phyloP scores from a whole-genome alignment of 2,113 vertebrate species.

The Mustelus asterias region DNA sequence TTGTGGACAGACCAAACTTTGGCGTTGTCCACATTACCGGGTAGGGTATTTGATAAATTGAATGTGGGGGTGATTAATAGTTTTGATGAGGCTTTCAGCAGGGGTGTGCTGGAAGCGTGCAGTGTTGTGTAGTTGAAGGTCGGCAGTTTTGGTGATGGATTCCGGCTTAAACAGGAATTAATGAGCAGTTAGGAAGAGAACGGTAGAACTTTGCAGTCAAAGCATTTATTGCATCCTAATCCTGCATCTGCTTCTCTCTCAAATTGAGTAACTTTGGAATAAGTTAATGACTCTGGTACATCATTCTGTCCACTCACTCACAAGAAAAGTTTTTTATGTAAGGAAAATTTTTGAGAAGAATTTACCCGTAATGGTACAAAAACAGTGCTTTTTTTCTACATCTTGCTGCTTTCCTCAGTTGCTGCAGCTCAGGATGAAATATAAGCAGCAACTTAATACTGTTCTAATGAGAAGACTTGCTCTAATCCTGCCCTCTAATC shows the following conservation, averaged over 20 bases:
- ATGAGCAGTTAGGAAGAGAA: background rate
- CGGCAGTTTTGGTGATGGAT: background rate
- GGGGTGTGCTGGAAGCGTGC: background rate
- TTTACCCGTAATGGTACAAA: background rate
- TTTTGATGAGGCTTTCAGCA: background rate
- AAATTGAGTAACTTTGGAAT: background rate
- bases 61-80: background rate
- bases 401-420: background rate
- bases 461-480: background rate
- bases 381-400: background rate
- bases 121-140: background rate
- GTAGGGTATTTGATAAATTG: background rate
- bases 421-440: background rate
- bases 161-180: background rate
- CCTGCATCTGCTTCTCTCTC: background rate
- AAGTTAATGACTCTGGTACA: background rate
- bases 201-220: background rate
- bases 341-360: background rate
- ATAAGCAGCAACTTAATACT: background rate
- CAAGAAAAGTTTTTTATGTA: background rate
- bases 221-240: background rate
- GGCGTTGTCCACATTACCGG: too few relatives aligned
- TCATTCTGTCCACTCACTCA: background rate
- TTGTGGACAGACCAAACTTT: too few relatives aligned
- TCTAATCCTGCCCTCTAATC: background rate